Base-by-base conservation (phyloP, 1,140 invertebrate species). In the Drosophila bifasciata region DNA sequence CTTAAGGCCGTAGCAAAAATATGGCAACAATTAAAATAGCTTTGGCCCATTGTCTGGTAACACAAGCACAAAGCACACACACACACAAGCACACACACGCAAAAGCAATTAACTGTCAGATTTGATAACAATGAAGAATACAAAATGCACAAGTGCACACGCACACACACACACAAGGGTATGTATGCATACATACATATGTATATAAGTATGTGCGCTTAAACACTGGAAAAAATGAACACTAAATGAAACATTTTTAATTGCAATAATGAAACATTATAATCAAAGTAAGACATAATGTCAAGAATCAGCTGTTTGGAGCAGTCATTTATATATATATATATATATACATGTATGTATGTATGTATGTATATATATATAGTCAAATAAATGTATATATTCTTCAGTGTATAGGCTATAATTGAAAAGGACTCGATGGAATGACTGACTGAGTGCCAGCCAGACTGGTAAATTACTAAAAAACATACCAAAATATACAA, bases 71-170 rank as follows among this genome's bases (percentile, higher is more conserved):
- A n/a, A n/a, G n/a, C 21, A 23, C 21, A 23, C 21, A 23, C 0
- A 23, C 21, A 23, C 21, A 23, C 57, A 70, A 61, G 75, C 70
- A 83, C 6, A 45, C 49, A 67, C 61, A 70, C 62, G 75, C 64
- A 83, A 83, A 83, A 83, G 61, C 80, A 85, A 83, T 83, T 79
- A 83, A 83, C 60, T 83, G 45, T 62, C 64, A 56, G 63, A 63
- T 83, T 84, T 79, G 60, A 84, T 79, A 84, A 67, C 71, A 79
- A 74, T 72, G 76, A 62, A 66, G 58, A 83, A 59, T 68, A 72
- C 74, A 79, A 40, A 40, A 71, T 76, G 72, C 77, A 69, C 63
- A 53, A 56, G 41, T 45, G 40, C 56, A 39, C 62, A 44, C 71
- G 11, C 28, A 32, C 28, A 1, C 7, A 8, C 25, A 28, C 25